Percentiles rank a stretch among this genome's conserved stretches.
These are phyloP conservation scores for Sipunculus nudus DNA, from an alignment of 2,888 invertebrate species.

Conservation along the genomic window DNA sequence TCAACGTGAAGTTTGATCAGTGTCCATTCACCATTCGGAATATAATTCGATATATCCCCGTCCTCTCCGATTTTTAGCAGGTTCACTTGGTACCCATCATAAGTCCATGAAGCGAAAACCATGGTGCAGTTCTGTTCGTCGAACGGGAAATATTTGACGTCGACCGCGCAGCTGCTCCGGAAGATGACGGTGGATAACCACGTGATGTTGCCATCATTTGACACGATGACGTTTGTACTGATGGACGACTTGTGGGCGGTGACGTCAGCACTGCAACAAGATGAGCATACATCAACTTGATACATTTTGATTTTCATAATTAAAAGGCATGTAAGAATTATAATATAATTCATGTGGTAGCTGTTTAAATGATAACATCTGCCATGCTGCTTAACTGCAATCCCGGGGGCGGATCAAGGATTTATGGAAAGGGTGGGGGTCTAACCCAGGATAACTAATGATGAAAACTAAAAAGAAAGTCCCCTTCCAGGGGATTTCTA, in stretches of 20 bases:
- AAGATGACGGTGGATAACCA: slow-evolving; percentile 71
- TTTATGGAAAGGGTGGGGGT: too few species aligned
- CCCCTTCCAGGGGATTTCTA: too few species aligned
- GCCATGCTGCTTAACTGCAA: too few species aligned
- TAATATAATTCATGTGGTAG: too few species aligned
- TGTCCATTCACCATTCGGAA: slow-evolving; percentile 91
- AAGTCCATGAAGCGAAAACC: slow-evolving; percentile 71
- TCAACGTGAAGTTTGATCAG: slow-evolving; percentile 71
- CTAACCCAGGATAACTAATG: too few species aligned
- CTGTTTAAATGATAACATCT: too few species aligned
- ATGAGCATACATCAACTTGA: too few species aligned
- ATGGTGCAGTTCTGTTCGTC: slow-evolving; percentile 71
- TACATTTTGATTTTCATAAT: too few species aligned
- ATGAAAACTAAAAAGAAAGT: too few species aligned
- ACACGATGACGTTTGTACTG: slow-evolving; percentile 71
- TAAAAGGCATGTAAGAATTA: too few species aligned
- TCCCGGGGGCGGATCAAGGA: too few species aligned
- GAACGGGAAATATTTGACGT: slow-evolving; percentile 71
- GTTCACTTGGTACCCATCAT: slow-evolving; percentile 68
- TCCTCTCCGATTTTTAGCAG: slow-evolving; percentile 71
- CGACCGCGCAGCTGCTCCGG: slow-evolving; percentile 70
- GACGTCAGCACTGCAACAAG: slow-evolving; percentile 65
- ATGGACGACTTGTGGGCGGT: slow-evolving; percentile 62
- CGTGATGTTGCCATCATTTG: slow-evolving; percentile 70
- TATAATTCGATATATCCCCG: slow-evolving; percentile 88